A percentile compares a stretch with the other conserved stretches of the same genome.
Evolutionary conservation across 2,888 invertebrate species (phyloP).

Genomic region (Machimus atricapillus): DNA sequence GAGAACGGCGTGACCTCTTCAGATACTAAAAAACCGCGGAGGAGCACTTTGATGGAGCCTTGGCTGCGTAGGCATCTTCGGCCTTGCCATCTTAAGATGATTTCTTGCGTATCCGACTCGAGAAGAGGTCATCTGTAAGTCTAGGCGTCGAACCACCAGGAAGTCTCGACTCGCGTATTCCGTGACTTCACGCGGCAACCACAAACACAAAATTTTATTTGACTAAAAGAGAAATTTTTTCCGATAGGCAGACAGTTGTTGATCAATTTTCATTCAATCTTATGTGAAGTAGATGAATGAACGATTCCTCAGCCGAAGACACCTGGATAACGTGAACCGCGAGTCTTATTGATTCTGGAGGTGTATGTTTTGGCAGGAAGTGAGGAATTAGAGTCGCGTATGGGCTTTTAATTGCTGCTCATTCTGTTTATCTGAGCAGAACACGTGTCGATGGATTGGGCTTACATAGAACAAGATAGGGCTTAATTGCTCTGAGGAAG

Average conservation of each 20-base stretch:
- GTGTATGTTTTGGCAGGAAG: background rate
- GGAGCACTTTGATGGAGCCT: background rate
- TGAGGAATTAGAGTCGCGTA: background rate
- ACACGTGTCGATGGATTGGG: background rate
- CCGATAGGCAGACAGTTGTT: background rate
- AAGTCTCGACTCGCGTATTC: background rate
- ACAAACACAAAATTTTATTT: background rate
- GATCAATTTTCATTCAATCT: background rate
- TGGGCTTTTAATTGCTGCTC: background rate
- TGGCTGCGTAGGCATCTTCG: slow-evolving; percentile 1
- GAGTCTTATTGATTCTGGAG: background rate
- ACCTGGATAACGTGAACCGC: background rate
- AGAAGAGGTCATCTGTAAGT: slow-evolving; percentile 7
- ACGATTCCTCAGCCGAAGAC: background rate
- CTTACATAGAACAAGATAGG: background rate
- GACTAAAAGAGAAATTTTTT: background rate
- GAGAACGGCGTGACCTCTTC: background rate
- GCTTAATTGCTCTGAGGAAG: background rate
- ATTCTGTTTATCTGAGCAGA: background rate
- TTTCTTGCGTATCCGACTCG: background rate
- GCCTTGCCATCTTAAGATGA: background rate
- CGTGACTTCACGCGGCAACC: background rate
- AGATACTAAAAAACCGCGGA: background rate
- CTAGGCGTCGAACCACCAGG: background rate
- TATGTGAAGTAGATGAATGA: background rate